A percentile compares a stretch with the other conserved stretches of the same genome.
phyloP scores from a whole-genome alignment of 2,113 vertebrate genomes.

The Lepus timidus region DNA sequence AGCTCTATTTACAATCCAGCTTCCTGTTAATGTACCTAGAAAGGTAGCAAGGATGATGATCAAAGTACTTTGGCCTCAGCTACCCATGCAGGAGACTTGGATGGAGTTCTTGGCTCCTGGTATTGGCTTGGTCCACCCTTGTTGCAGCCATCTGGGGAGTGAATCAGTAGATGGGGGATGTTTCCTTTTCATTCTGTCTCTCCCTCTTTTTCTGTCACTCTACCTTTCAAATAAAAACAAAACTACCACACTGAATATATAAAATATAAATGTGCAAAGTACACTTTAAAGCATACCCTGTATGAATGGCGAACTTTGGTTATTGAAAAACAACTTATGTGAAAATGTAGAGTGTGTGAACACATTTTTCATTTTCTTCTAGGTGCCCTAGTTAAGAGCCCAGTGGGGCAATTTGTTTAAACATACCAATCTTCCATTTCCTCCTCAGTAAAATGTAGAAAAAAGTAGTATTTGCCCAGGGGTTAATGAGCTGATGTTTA shows the following conservation, averaged over 20 bases:
- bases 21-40: too few species aligned
- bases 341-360: neutral
- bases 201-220: too few species aligned
- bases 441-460: neutral
- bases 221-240: too few species aligned
- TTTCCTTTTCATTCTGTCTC: too few species aligned
- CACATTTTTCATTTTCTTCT: neutral
- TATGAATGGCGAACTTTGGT: slow-evolving; percentile 3
- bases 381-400: neutral
- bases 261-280: neutral
- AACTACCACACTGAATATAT: neutral
- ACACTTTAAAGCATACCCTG: neutral
- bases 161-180: too few species aligned
- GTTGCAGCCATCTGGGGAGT: too few species aligned
- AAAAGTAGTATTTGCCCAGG: neutral
- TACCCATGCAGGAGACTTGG: too few species aligned
- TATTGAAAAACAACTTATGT: neutral
- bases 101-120: too few species aligned
- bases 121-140: too few species aligned
- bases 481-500: neutral
- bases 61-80: too few species aligned
- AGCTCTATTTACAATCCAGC: too few species aligned
- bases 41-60: too few species aligned
- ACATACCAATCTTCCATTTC: neutral
- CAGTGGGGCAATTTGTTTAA: neutral